Conservation (phyloP, 2,888 invertebrate species). For the Meiosimyza decipiens region DNA sequence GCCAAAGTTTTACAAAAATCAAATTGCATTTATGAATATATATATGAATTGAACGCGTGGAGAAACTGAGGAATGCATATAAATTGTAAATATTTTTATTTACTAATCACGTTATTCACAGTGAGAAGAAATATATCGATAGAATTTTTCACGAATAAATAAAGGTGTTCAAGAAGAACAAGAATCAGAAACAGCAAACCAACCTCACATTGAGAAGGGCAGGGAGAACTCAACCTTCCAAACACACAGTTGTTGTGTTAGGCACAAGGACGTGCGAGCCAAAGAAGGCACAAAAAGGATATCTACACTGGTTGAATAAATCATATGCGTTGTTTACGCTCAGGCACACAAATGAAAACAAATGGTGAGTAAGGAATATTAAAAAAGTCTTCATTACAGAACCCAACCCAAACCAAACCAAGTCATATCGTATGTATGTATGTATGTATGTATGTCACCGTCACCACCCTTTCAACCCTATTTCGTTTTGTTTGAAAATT, state of each 20-base stretch:
- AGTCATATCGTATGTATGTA: not conserved
- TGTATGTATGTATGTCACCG: not conserved
- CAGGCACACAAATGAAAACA: slow-evolving; percentile 20
- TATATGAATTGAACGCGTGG: too few relatives aligned
- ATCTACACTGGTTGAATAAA: slow-evolving; percentile 31
- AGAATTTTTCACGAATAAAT: too few relatives aligned
- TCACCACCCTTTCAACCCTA: slow-evolving; percentile 32
- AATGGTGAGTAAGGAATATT: slow-evolving; percentile 27
- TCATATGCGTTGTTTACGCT: slow-evolving; percentile 33
- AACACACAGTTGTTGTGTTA: slow-evolving; percentile 48
- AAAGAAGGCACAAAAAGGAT: slow-evolving; percentile 1
- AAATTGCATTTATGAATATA: too few relatives aligned
- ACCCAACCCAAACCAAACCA: not conserved
- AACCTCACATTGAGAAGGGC: too few relatives aligned
- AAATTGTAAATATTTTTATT: too few relatives aligned
- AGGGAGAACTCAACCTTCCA: not conserved
- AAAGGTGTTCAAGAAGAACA: too few relatives aligned
- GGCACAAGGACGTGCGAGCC: slow-evolving; percentile 53
- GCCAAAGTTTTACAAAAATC: too few relatives aligned
- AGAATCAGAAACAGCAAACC: too few relatives aligned
- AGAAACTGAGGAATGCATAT: too few relatives aligned
- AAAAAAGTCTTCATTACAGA: not conserved
- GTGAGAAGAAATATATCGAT: too few relatives aligned
- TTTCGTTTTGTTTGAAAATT: slow-evolving; percentile 20
- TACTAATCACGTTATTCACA: too few relatives aligned